A percentile compares a stretch with the other conserved stretches of the same genome.
Conservation (phyloP, 2,113 vertebrate species). For the Delphinus delphis region DNA sequence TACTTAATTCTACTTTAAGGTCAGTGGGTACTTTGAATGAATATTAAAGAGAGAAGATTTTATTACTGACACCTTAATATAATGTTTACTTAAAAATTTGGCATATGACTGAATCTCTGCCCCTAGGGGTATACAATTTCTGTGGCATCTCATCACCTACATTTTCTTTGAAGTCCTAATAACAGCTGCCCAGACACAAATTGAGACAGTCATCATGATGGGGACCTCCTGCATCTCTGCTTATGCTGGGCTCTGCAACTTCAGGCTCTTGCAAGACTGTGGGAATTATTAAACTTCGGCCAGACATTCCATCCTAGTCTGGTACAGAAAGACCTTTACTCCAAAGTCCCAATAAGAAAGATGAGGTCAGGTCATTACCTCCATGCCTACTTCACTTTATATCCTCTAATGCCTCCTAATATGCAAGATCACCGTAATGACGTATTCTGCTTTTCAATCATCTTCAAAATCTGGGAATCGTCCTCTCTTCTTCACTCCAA, state of each 20-base stretch:
- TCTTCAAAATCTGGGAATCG: background rate
- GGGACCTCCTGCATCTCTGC: background rate
- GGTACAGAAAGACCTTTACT: background rate
- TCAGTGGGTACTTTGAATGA: conserved; percentile 60
- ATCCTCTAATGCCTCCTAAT: background rate
- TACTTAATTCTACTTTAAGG: conserved; percentile 69
- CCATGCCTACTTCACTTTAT: background rate
- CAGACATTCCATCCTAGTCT: background rate
- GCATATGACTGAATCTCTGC: background rate
- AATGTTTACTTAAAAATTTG: conserved; percentile 62
- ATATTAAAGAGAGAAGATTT: conserved; percentile 59
- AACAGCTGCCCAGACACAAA: background rate
- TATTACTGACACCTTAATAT: conserved; percentile 44
- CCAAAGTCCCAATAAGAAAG: background rate
- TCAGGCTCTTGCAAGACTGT: background rate
- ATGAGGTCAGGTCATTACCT: background rate
- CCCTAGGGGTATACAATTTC: background rate
- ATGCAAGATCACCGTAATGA: background rate
- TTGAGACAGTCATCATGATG: background rate
- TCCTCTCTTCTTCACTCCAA: background rate
- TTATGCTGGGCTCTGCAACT: background rate
- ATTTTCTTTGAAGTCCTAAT: background rate
- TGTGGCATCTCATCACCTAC: background rate
- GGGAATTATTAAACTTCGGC: background rate
- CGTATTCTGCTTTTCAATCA: background rate